Evolutionary conservation across 2,797 vertebrate species (phyloP).

Genomic region (Hippocampus kuda): DNA sequence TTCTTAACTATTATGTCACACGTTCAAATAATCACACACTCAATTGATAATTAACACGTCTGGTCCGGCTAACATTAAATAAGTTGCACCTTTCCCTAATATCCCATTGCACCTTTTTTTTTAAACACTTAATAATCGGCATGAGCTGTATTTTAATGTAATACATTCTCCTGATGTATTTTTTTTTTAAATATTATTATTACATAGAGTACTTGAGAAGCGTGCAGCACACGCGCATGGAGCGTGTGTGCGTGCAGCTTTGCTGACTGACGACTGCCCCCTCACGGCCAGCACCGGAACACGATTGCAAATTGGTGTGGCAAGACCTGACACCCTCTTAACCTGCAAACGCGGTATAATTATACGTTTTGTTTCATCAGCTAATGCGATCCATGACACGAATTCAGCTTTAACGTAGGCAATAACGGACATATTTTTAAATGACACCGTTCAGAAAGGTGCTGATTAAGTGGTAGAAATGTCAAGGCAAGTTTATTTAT

Average conservation of each 20-base stretch:
- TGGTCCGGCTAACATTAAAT: neutral
- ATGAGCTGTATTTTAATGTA: neutral
- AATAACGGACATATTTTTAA: neutral
- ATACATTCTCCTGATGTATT: too few relatives aligned
- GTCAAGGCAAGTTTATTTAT: neutral
- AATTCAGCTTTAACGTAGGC: neutral
- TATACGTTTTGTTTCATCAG: too few relatives aligned
- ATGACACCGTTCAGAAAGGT: neutral
- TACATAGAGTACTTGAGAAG: neutral
- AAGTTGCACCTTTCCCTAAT: neutral
- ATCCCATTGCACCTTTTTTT: neutral
- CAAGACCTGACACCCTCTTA: too few relatives aligned
- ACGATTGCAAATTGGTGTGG: neutral
- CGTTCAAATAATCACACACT: neutral
- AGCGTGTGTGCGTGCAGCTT: neutral
- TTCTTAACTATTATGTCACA: neutral
- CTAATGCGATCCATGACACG: neutral
- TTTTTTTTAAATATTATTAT: neutral
- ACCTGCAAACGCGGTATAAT: neutral
- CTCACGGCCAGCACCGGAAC: conserved; percentile 38
- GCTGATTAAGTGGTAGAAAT: neutral
- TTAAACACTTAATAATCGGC: neutral
- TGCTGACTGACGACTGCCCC: conserved; percentile 52
- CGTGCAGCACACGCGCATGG: neutral
- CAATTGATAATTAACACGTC: neutral